Evolutionary conservation across 30 jellyfish, hydroid and myxozoan genomes (phyloP), one percentile per base, ranked within the genome.

Genomic region (Cassiopea xamachana): DNA sequence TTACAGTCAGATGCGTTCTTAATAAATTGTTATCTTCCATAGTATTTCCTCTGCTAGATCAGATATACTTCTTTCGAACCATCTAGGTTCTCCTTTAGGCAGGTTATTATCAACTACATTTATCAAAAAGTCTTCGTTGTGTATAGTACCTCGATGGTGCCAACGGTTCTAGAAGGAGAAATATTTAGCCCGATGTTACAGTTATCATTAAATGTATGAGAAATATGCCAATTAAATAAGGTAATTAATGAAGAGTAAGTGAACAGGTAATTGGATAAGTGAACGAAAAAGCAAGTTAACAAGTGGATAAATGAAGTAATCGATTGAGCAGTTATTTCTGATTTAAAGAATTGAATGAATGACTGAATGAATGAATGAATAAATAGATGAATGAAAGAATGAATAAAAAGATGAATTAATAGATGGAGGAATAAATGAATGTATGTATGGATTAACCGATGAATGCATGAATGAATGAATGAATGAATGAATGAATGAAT

Each of bases 121-220:
- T 59, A 51, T 79, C 62, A 79, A 79, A 58, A 79, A 13, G 27
- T 10, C 73, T 13, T 60, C 77, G 43, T 5, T 55, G 48, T 79
- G 73, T 60, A 19, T 18, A 71, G 77, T 79, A 18, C 87, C 87
- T 17, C 78, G 79, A n/a, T 58, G 87, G 74, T 55, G 87, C 78
- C 87, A 79, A 14, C 87, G 51, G 49, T 47, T 79, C 87, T 79
- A 79, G 87, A 50, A 43, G 59, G 69, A 6, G 14, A 59, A 59
- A 59, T 59, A 59, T 59, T 14, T 59, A 59, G 69, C 39, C 39
- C 39, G 39, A 27, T 27, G 39, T 27, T 27, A 27, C 39, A 27
- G 39, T 27, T 27, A 27, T 27, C 39, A 27, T 27, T 27, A 27
- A 27, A 27, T 55, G 64, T 3, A 55, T 55, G 64, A 55, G 12